A percentile compares a stretch with the other conserved stretches of the same genome.
Conservation (phyloP, 2,113 vertebrate genomes). For the Hyperopisus bebe region DNA sequence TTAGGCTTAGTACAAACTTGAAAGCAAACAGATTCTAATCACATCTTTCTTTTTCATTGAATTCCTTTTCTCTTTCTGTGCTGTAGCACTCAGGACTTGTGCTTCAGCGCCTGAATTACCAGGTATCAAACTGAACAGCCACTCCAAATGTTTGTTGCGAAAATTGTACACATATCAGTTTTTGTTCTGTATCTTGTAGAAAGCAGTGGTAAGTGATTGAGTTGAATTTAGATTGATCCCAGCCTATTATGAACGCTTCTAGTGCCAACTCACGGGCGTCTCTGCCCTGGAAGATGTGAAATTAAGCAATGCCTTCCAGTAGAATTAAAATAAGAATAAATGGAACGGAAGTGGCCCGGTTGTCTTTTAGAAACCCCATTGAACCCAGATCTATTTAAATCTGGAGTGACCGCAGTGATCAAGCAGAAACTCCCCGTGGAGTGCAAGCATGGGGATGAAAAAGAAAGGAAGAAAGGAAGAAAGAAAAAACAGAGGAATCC, state of each 20-base stretch:
- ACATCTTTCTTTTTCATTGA: background rate
- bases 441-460: background rate
- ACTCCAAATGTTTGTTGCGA: background rate
- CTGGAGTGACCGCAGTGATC: slow-evolving; percentile 8
- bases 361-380: background rate
- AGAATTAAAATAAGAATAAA: background rate
- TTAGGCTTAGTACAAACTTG: background rate
- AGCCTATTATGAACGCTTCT: background rate
- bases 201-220: background rate
- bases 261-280: background rate
- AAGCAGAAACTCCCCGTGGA: background rate
- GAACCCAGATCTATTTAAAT: slow-evolving; percentile 10
- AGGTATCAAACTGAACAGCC: background rate
- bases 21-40: background rate
- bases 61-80: background rate
- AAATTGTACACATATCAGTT: background rate
- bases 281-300: background rate
- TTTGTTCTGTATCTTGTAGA: background rate
- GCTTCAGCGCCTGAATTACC: background rate
- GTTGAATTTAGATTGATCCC: background rate
- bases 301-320: background rate
- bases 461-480: background rate
- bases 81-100: background rate
- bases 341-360: background rate
- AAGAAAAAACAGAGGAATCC: background rate